These are phyloP conservation scores for Axis porcinus DNA, from an alignment of 2,113 vertebrate genomes.

Conservation along the genomic window DNA sequence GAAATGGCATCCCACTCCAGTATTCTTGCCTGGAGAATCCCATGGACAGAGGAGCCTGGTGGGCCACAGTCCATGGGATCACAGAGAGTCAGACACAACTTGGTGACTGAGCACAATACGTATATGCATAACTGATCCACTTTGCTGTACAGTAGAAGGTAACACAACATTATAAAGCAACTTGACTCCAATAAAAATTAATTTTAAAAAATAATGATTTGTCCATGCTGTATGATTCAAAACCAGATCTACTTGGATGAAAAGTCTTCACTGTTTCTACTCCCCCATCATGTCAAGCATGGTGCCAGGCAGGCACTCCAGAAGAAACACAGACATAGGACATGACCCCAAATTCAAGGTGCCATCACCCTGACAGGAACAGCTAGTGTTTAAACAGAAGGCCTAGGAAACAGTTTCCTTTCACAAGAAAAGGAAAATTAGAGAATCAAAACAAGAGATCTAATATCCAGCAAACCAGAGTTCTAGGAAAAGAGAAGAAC, in stretches of 20 bases:
- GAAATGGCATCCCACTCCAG: not conserved
- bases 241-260: not conserved
- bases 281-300: not conserved
- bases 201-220: not conserved
- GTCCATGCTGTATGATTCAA: not conserved
- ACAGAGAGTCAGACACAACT: not conserved
- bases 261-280: not conserved
- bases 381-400: not conserved
- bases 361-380: not conserved
- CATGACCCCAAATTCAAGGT: not conserved
- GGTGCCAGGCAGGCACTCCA: not conserved
- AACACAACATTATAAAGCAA: not conserved
- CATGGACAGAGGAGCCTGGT: not conserved
- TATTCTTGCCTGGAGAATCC: not conserved
- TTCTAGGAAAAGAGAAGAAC: not conserved
- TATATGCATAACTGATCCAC: not conserved
- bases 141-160: not conserved
- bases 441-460: not conserved
- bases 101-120: not conserved
- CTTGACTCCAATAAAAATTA: not conserved
- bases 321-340: not conserved
- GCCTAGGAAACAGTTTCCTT: not conserved
- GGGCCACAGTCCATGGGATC: not conserved
- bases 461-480: not conserved
- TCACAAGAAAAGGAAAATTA: not conserved